A percentile compares a stretch with the other conserved stretches of the same genome.
Conservation (phyloP, 2,113 vertebrate species). For the Oryctolagus cuniculus region DNA sequence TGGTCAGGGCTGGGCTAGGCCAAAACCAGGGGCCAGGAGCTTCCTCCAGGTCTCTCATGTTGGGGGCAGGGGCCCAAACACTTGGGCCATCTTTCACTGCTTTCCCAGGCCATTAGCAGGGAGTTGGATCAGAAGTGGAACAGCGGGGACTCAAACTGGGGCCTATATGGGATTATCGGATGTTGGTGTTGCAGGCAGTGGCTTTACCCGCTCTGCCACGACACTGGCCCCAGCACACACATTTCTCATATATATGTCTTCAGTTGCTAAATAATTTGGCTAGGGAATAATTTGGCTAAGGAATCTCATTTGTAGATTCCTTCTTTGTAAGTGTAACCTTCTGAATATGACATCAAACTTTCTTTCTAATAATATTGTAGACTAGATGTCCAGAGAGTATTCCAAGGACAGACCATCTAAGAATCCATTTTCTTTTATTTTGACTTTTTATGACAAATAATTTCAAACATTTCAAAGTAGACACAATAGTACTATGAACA, state of each 20-base stretch:
- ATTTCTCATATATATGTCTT: not conserved
- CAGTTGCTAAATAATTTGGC: conserved; percentile 14
- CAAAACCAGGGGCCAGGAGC: too few species aligned
- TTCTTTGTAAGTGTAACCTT: not conserved
- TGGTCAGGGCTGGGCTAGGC: too few species aligned
- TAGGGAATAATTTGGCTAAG: not conserved
- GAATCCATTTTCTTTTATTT: conserved; percentile 24
- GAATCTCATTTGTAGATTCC: not conserved
- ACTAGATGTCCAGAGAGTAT: not conserved
- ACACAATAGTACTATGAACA: not conserved
- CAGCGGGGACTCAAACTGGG: too few species aligned
- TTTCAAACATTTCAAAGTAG: conserved; percentile 28
- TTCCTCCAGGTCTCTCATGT: too few species aligned
- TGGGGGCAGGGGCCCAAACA: too few species aligned
- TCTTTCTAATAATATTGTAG: conserved; percentile 34
- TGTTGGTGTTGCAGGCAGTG: too few species aligned
- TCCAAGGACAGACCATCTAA: not conserved
- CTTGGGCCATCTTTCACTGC: too few species aligned
- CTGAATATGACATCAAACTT: not conserved
- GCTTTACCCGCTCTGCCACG: too few species aligned
- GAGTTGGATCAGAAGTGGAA: too few species aligned
- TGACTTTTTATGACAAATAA: conserved; percentile 14
- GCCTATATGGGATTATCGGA: too few species aligned
- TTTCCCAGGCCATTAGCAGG: too few species aligned
- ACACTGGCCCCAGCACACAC: too few species aligned